Conservation (phyloP, 30 jellyfish, hydroid and myxozoan genomes). For the Aurelia aurita region DNA sequence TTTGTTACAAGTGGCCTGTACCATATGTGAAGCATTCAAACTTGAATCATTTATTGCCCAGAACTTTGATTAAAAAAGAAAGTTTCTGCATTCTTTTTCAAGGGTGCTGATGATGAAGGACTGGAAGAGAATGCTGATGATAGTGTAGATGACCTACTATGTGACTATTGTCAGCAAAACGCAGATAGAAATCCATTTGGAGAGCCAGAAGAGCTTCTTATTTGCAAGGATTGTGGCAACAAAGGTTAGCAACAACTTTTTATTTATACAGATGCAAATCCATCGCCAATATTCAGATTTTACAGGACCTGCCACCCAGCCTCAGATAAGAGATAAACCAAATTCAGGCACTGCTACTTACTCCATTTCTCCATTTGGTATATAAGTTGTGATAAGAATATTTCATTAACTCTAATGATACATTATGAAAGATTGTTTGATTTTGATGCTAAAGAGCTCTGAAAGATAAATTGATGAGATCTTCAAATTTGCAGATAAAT, state of each 20-base stretch:
- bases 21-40: too few relatives aligned
- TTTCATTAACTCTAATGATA: too few relatives aligned
- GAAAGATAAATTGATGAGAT: too few relatives aligned
- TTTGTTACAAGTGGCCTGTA: too few relatives aligned
- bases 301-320: not conserved
- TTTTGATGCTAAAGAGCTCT: too few relatives aligned
- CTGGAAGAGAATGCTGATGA: constrained; percentile 61
- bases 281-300: not conserved
- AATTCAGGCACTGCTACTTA: too few relatives aligned
- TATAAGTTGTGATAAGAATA: too few relatives aligned
- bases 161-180: constrained; percentile 94
- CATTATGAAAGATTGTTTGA: too few relatives aligned
- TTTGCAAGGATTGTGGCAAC: constrained; percentile 97
- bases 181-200: constrained; percentile 92
- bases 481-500: too few relatives aligned
- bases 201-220: constrained; percentile 88
- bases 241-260: constrained; percentile 67
- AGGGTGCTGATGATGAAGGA: constrained; percentile 56
- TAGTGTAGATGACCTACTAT: constrained; percentile 69
- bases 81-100: not conserved
- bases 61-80: not conserved
- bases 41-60: too few relatives aligned
- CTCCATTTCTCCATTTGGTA: too few relatives aligned
- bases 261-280: not conserved
- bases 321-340: too few relatives aligned